A percentile compares a stretch with the other conserved stretches of the same genome.
These are phyloP conservation scores for Parochlus steinenii DNA, from an alignment of 2,888 invertebrate genomes.

Conservation along the genomic window DNA sequence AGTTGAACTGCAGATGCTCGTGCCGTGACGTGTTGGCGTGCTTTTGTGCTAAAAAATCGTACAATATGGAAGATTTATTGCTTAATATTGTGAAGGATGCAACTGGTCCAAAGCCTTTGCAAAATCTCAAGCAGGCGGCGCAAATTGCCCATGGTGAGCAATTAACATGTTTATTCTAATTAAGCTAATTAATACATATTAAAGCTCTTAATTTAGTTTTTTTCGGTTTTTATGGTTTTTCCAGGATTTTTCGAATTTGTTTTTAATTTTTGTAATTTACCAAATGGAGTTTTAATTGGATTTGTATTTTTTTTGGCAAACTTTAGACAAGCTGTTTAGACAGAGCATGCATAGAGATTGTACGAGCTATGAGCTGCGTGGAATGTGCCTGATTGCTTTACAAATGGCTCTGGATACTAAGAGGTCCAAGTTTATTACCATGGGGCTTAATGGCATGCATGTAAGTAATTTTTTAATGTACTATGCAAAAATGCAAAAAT, in stretches of 20 bases:
- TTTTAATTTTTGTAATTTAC: constrained; percentile 6
- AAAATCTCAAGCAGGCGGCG: constrained; percentile 59
- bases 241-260: constrained; percentile 1
- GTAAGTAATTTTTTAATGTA: constrained; percentile 40
- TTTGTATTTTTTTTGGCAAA: no score
- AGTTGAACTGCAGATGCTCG: no score
- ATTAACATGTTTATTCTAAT: constrained; percentile 11
- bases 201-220: not conserved
- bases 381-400: constrained; percentile 68
- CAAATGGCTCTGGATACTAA: constrained; percentile 79
- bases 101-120: constrained; percentile 52
- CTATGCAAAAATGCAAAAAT: not conserved
- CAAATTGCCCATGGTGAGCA: constrained; percentile 71
- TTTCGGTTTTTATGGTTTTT: constrained; percentile 6
- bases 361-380: constrained; percentile 69
- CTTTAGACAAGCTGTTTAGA: constrained; percentile 60
- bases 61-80: constrained; percentile 86
- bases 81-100: constrained; percentile 74
- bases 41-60: no score
- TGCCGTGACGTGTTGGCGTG: no score
- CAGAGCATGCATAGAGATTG: constrained; percentile 61
- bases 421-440: constrained; percentile 64
- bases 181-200: not conserved
- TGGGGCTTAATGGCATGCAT: constrained; percentile 76
- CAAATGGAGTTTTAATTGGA: constrained; percentile 4